Evolutionary conservation across 2,888 invertebrate species (phyloP), one percentile per base, ranked within the genome.

Genomic region (Gandaritis pyraliata): DNA sequence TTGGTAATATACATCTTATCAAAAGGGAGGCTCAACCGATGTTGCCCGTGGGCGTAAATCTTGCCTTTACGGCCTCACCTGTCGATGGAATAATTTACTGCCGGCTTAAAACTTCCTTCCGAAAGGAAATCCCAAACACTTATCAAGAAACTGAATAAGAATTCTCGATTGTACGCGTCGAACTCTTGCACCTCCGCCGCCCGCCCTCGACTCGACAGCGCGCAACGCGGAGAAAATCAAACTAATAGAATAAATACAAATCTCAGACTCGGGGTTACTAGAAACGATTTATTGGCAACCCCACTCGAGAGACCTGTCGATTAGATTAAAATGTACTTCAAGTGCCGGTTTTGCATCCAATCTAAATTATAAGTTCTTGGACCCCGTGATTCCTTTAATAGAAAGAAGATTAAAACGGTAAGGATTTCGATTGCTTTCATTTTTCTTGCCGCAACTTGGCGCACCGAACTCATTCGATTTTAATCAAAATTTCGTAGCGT

Each of bases 11-110:
- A 90, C 89, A 88, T 88, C 88, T 90, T 90, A 91, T 88, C 90
- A 85, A 79, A 82, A 81, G 85, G 85, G 83, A 81, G 78, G 81
- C 78, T 82, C 83, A 76, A 84, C 85, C 85, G 83, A 77, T 77
- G 84, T 63, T 81, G 83, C 83, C 88, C 83, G 78, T 80, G 77
- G 82, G 86, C 89, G 89, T 92, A 92, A 91, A 92, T 92, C 91
- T 91, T 89, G 80, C 90, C 88, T 90, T 90, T 89, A 91, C 91
- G 85, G 87, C 89, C 88, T 88, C 86, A 91, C 91, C 91, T 92
- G 91, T 90, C 91, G 88, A 90, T 85, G 80, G 88, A 89, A 90
- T 91, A 92, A 92, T 92, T 91, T 92, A 92, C 88, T 88, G 86
- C 86, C 78, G 82, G 87, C 90, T 92, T 90, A 90, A 91, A 92